Evolutionary conservation across 2,888 invertebrate species (phyloP).

Genomic region (Drosophila picticornis): DNA sequence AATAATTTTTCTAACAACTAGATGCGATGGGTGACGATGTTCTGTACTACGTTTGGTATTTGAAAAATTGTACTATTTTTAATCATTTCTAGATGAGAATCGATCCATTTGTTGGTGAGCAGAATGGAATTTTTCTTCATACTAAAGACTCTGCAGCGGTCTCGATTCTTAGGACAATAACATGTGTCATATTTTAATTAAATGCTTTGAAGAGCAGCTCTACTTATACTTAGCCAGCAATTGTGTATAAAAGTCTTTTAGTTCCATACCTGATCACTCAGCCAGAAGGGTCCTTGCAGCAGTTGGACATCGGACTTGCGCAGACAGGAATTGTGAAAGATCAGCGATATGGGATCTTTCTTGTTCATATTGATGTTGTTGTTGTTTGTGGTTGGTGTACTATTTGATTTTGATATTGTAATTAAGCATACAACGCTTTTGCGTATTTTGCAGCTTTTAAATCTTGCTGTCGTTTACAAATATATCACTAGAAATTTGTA

Average conservation of each 20-base stretch:
- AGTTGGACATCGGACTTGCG: conserved; percentile 92
- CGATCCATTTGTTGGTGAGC: too few species aligned
- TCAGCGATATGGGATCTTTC: conserved; percentile 88
- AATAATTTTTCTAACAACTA: too few species aligned
- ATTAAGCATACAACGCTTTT: neutral
- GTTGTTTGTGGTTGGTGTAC: neutral
- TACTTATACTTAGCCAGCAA: neutral
- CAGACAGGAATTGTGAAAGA: conserved; percentile 87
- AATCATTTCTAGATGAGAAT: too few species aligned
- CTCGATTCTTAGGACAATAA: too few species aligned
- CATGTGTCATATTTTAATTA: too few species aligned
- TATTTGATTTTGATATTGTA: conserved; percentile 19
- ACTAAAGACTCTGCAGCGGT: too few species aligned
- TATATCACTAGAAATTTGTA: conserved; percentile 31
- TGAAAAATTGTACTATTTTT: too few species aligned
- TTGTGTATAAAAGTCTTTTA: too few species aligned
- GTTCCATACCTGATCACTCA: conserved; percentile 90
- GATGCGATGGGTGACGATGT: too few species aligned
- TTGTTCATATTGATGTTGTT: conserved; percentile 71
- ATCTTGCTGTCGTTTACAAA: conserved; percentile 48
- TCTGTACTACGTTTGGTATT: too few species aligned
- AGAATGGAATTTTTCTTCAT: too few species aligned
- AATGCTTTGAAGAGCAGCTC: too few species aligned
- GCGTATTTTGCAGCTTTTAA: conserved; percentile 27
- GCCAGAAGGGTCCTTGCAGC: conserved; percentile 92